Evolutionary conservation across 2,888 invertebrate species (phyloP), one percentile per base, ranked within the genome.

Genomic region (Micoletzkya japonica): DNA sequence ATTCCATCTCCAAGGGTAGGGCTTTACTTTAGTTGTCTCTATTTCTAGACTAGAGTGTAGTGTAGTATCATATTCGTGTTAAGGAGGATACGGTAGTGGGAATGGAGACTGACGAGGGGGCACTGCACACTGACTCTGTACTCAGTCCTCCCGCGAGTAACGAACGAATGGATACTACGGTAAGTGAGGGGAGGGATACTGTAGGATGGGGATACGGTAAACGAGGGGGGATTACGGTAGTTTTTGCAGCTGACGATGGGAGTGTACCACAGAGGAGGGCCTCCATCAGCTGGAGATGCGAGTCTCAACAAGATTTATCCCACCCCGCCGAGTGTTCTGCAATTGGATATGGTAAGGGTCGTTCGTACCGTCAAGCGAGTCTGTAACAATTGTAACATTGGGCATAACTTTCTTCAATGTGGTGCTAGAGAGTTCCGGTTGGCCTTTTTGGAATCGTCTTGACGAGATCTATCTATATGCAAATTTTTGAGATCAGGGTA

Each of bases 291-390:
- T 59, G 72, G 74, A 14, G 73, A 77, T 28, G 56, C 70, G 3
- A 70, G 66, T 37, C 73, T 79, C 71, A 80, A 76, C 70, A 75
- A 80, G 54, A 83, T 84, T 68, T 84, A 82, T 67, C 84, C 84
- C 24, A 84, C 84, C n/a, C 84, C 84, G 24, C 84, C 84, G 6
- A 78, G 79, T 2, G 77, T 82, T 28, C 79, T 58, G 10, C 68
- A 57, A 49, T 28, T 54, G 7, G 64, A 66, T 54, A 66, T 66
- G 24, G 64, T 66, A 3, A 63, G 63, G 44, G 39, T 10, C 17
- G 6, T 39, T 39, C n/a, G n/a, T n/a, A n/a, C n/a, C n/a, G n/a
- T n/a, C n/a, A n/a, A n/a, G n/a, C n/a, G n/a, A n/a, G n/a, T n/a
- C n/a, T n/a, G n/a, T n/a, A n/a, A n/a, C n/a, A n/a, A n/a, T n/a